Evolutionary conservation across 2,797 vertebrate species (phyloP), one percentile per base, ranked within the genome.

Genomic region (Discoglossus pictus): DNA sequence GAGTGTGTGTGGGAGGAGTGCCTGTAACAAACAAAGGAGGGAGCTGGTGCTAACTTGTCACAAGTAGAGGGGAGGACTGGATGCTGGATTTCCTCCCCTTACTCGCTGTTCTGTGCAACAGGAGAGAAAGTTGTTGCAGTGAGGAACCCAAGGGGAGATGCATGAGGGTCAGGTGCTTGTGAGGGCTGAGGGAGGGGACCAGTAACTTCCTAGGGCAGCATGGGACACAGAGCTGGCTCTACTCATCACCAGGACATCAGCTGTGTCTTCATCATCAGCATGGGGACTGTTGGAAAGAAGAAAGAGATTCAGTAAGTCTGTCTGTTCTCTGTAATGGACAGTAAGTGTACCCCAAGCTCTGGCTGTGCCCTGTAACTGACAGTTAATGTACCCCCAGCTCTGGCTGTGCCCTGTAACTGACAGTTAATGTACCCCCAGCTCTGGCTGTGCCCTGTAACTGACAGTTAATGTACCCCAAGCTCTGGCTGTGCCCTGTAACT

Each of bases 151-250:
- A 31, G 21, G 17, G 2, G 15, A 1, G 10, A 54, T 61, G 66
- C 16, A 42, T 36, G 38, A 9, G 56, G 16, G 9, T 36, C 48
- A 17, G 48, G 48, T 43, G 21, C 21, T 34, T n/a, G 42, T 50
- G 67, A 69, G 67, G 67, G 55, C 59, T 55, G 40, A 39, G 67
- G 67, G 67, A 34, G 67, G 51, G 43, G 67, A 70, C 51, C 59
- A 21, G 43, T 58, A 24, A 63, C 39, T 2, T 58, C 40, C 50
- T 9, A 16, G 4, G 9, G 43, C 24, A 70, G 51, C 10, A 70
- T 70, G 67, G 67, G 67, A 61, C 63, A 70, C 67, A 62, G 60
- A 20, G 21, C 67, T 21, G 59, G 48, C 12, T 50, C 67, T 24
- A 35, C 23, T 34, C 11, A 62, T 38, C 67, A 56, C 35, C 9